Evolutionary conservation across 2,797 vertebrate genomes (phyloP), one percentile per base, ranked within the genome.

Genomic region (Remorina albescens): DNA sequence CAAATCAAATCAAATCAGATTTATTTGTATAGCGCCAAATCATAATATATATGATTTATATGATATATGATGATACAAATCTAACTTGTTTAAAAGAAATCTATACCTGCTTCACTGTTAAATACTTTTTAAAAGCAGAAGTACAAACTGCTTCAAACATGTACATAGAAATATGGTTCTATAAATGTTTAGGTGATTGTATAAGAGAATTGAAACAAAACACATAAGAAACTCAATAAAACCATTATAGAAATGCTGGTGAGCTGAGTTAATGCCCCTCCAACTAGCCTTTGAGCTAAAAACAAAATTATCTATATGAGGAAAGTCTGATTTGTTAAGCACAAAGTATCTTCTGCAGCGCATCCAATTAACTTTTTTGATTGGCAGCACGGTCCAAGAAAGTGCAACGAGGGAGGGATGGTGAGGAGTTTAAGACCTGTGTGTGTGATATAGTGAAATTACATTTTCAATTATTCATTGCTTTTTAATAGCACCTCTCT

Each of bases 391-490:
- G 19, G 58, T 18, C 60, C 5, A 44, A 34, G 34, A 55, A 9
- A 53, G 41, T 19, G 21, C 6, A 21, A 36, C 49, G 5, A 44
- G 8, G 25, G 30, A 53, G 44, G 46, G 53, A 51, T 4, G 36
- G 12, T 26, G 21, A 16, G 23, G 30, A 36, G 54, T 63, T 72
- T 41, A 37, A 39, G 8, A 12, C 16, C 44, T 37, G 18, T 18
- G 49, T 50, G 37, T 54, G 11, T 32, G 21, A 61, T 54, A 44
- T 57, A 39, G 55, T 53, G 59, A 76, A 71, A 68, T 72, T 0
- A 60, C 9, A 63, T 72, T 25, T 76, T 85, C 1, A 76, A 73
- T 74, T 55, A 78, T 83, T 83, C 11, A 78, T 56, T 34, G 23
- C 28, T 56, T 54, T 73, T 60, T 55, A 63, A 81, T 32, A 32